These are phyloP conservation scores for Pterostichus madidus DNA, from an alignment of 2,888 invertebrate species.

Conservation along the genomic window DNA sequence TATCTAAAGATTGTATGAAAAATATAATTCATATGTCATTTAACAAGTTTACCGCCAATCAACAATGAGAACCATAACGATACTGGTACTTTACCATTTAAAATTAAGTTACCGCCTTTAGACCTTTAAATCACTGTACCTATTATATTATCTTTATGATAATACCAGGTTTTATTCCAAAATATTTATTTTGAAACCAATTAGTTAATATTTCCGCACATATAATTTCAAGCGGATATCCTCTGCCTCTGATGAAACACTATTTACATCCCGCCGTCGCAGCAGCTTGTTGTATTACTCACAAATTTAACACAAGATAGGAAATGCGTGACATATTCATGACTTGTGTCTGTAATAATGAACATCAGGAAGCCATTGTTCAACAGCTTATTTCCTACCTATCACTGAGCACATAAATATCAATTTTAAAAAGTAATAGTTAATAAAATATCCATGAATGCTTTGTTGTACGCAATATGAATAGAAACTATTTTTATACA, in stretches of 20 bases:
- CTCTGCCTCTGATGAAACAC: constrained; percentile 11
- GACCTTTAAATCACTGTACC: too few relatives aligned
- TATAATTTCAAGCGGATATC: constrained; percentile 31
- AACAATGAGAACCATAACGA: too few relatives aligned
- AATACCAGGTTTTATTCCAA: background rate
- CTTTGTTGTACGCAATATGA: background rate
- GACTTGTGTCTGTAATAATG: constrained; percentile 32
- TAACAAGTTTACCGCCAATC: too few relatives aligned
- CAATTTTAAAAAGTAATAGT: background rate
- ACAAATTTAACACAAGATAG: constrained; percentile 40
- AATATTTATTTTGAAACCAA: constrained; percentile 14
- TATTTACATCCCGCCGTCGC: constrained; percentile 1
- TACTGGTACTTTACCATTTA: too few relatives aligned
- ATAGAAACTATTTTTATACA: background rate
- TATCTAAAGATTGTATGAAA: too few relatives aligned
- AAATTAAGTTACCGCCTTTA: too few relatives aligned
- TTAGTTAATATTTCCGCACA: constrained; percentile 26
- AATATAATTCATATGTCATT: too few relatives aligned
- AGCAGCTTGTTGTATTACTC: background rate
- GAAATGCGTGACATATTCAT: constrained; percentile 37
- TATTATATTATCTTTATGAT: too few relatives aligned
- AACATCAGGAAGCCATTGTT: constrained; percentile 38
- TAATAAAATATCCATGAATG: background rate
- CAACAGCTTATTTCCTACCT: constrained; percentile 27
- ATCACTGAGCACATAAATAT: constrained; percentile 11